Evolutionary conservation across 2,113 vertebrate genomes (phyloP).

Genomic region (Rhadina sibilatrix): DNA sequence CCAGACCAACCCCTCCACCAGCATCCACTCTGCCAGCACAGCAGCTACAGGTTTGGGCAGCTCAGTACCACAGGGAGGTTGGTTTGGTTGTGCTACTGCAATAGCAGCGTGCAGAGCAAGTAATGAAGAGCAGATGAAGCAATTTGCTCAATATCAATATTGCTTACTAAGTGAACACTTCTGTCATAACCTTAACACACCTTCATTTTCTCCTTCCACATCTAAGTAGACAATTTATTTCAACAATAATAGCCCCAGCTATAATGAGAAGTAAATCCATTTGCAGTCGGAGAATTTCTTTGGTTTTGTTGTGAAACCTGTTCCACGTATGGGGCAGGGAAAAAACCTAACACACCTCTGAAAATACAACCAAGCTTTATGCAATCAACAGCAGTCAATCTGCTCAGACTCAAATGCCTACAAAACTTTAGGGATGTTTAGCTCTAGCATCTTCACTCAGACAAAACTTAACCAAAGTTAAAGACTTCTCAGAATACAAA

Average conservation of each 20-base stretch:
- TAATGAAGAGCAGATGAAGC: background rate
- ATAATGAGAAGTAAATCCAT: background rate
- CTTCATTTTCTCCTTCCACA: background rate
- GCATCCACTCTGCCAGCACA: rapidly evolving
- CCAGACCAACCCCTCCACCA: background rate
- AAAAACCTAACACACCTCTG: background rate
- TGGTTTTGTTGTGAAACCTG: background rate
- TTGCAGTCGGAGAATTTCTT: background rate
- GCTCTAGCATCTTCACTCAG: background rate
- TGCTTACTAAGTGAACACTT: background rate
- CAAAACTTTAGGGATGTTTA: background rate
- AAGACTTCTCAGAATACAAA: background rate
- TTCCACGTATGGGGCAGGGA: background rate
- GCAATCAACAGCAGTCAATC: background rate
- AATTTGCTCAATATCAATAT: background rate
- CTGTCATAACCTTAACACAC: background rate
- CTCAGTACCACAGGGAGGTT: background rate
- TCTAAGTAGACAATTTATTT: background rate
- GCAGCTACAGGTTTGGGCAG: background rate
- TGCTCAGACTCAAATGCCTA: background rate
- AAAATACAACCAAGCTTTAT: background rate
- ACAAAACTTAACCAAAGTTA: background rate
- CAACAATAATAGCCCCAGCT: background rate
- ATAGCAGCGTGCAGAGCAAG: background rate
- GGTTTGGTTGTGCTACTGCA: background rate